Evolutionary conservation across 2,888 invertebrate species (phyloP).

Genomic region (Tiliacea aurago): DNA sequence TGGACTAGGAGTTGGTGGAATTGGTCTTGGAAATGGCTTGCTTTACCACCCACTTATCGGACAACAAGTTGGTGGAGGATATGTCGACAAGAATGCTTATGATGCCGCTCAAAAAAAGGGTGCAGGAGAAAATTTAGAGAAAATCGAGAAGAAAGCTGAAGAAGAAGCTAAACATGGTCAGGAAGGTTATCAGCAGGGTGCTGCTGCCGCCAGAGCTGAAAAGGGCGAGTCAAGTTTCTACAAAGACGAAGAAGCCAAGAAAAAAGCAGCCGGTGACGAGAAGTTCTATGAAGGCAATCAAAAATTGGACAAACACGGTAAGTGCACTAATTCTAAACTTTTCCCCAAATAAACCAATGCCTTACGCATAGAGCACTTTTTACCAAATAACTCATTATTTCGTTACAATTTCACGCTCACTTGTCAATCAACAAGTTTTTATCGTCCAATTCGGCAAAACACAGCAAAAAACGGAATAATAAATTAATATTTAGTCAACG

Average conservation of each 20-base stretch:
- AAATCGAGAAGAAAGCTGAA: slow-evolving; percentile 89
- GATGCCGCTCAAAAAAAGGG: slow-evolving; percentile 90
- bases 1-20: slow-evolving; percentile 80
- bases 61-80: slow-evolving; percentile 85
- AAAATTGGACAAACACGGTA: slow-evolving; percentile 91
- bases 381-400: slow-evolving; percentile 50
- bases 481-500: slow-evolving; percentile 53
- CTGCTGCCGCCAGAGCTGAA: slow-evolving; percentile 89
- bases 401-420: slow-evolving; percentile 61
- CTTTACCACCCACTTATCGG: slow-evolving; percentile 84
- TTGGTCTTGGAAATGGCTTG: slow-evolving; percentile 77
- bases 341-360: slow-evolving; percentile 28
- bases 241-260: slow-evolving; percentile 90
- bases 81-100: slow-evolving; percentile 90
- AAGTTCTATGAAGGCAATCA: slow-evolving; percentile 91
- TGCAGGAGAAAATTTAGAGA: slow-evolving; percentile 89
- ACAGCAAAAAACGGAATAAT: slow-evolving; percentile 51
- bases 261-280: slow-evolving; percentile 91
- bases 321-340: slow-evolving; percentile 6
- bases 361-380: slow-evolving; percentile 44
- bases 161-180: slow-evolving; percentile 90
- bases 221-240: slow-evolving; percentile 88
- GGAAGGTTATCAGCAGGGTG: slow-evolving; percentile 90
- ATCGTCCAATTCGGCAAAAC: slow-evolving; percentile 32
- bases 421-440: slow-evolving; percentile 61